phyloP scores from a whole-genome alignment of 2,113 vertebrate genomes.

The Telmatochromis bifrenatus region DNA sequence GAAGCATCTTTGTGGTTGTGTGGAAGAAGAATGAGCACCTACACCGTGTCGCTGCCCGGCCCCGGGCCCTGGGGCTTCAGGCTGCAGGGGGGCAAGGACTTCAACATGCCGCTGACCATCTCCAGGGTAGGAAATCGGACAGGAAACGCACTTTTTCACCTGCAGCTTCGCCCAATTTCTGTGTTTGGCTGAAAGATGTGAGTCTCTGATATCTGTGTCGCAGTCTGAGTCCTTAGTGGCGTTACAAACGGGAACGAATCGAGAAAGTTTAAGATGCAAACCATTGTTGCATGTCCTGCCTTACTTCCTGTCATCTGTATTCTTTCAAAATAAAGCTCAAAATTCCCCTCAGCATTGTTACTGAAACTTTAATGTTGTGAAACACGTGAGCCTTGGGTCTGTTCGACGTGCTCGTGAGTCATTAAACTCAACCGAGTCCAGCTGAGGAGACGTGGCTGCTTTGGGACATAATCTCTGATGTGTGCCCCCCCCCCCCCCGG shows the following conservation, averaged over 20 bases:
- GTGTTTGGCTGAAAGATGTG: neutral
- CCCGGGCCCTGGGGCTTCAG: conserved; percentile 97
- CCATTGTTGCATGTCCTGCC: neutral
- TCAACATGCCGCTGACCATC: conserved; percentile 76
- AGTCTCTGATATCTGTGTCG: neutral
- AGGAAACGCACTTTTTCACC: neutral
- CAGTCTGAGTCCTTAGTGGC: neutral
- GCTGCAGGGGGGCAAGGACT: conserved; percentile 96
- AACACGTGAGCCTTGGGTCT: neutral
- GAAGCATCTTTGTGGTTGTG: neutral
- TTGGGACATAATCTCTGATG: neutral
- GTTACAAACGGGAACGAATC: neutral
- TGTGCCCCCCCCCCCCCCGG: rapidly evolving
- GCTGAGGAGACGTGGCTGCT: neutral
- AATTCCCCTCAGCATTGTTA: neutral
- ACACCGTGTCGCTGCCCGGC: conserved; percentile 86
- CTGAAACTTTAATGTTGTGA: neutral
- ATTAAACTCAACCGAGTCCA: neutral
- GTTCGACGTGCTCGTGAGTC: neutral
- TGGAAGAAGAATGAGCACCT: conserved; percentile 83
- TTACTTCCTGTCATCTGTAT: neutral
- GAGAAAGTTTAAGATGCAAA: neutral
- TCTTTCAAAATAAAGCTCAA: neutral
- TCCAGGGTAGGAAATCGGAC: conserved; percentile 46
- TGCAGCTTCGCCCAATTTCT: neutral